Base-by-base conservation (phyloP, 2,888 invertebrate species). In the Lithophane semibrunnea region DNA sequence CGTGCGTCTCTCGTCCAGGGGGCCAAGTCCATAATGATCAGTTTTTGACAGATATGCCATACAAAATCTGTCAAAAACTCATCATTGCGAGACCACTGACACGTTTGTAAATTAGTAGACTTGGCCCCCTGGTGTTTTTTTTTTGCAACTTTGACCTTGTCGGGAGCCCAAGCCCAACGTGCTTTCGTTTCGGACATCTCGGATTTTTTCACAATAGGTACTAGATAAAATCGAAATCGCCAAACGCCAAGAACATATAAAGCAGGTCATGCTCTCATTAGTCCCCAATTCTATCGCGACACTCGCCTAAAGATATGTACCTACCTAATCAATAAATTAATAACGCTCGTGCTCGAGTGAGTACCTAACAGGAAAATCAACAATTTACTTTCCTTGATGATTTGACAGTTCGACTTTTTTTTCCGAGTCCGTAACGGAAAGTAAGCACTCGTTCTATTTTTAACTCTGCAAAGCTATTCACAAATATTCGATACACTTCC, bases 301-400 rank as follows among this genome's bases (percentile, higher is more conserved):
- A 78, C 56, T 74, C 58, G 60, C 70, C n/a, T 66, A 12, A 58
- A 85, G 56, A 71, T 76, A 76, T 76, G 67, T 66, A 75, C 69
- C 65, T 66, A 75, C 69, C 61, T 72, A 37, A 85, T 81, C 63
- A 74, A 69, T 49, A 72, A 76, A 73, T 71, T 70, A 64, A 79
- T 79, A 77, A 56, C 65, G 24, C 42, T 44, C 37, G 54, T 58
- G 58, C 70, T 56, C 67, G 65, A 77, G 52, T 69, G 60, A 37
- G 49, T 68, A 77, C 44, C 21, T 61, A 88, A 88, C 86, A 79
- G 84, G 77, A 86, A 82, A 84, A 84, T 65, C 83, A 78, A 77
- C 63, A 63, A 68, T 75, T 84, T 88, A 88, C 88, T 86, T 88
- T 87, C 84, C 73, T 84, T 79, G 71, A 78, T 81, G 79, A 76